Conservation (phyloP, 2,888 invertebrate species). For the Sialis fuliginosa region DNA sequence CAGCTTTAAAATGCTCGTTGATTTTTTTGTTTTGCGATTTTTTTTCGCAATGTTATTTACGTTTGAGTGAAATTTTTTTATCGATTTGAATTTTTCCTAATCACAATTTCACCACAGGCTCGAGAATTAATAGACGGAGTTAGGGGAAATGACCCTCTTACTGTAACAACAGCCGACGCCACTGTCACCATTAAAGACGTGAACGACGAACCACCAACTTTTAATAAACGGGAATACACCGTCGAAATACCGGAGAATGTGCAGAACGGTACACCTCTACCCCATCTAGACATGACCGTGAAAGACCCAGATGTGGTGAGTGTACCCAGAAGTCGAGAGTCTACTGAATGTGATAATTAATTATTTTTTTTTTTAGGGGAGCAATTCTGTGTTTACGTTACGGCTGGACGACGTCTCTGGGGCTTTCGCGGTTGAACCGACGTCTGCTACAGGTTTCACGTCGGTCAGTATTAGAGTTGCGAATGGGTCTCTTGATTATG, state of each 20-base stretch:
- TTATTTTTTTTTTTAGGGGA: constrained; percentile 36
- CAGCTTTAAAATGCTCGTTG: too few species aligned
- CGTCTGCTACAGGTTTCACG: constrained; percentile 59
- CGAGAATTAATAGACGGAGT: constrained; percentile 59
- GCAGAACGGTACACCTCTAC: constrained; percentile 61
- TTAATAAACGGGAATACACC: constrained; percentile 64
- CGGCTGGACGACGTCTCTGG: constrained; percentile 64
- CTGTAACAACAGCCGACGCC: constrained; percentile 52
- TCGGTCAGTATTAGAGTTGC: constrained; percentile 66
- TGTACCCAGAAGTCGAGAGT: constrained; percentile 8
- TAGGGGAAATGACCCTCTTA: constrained; percentile 46
- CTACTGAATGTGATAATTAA: background rate
- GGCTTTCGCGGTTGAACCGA: constrained; percentile 70
- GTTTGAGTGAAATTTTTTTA: constrained; percentile 2
- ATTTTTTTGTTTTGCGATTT: too few species aligned
- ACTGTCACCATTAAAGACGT: constrained; percentile 76
- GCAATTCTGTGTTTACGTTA: constrained; percentile 67
- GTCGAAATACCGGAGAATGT: constrained; percentile 71
- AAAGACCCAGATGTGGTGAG: constrained; percentile 71
- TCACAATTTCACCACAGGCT: constrained; percentile 31
- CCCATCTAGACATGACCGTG: constrained; percentile 69
- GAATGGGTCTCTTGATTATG: constrained; percentile 68
- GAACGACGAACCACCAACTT: constrained; percentile 74
- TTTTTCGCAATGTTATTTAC: background rate
- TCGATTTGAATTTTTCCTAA: constrained; percentile 1